phyloP scores from a whole-genome alignment of 2,888 invertebrate species.

The Neocrepidodera transversa region DNA sequence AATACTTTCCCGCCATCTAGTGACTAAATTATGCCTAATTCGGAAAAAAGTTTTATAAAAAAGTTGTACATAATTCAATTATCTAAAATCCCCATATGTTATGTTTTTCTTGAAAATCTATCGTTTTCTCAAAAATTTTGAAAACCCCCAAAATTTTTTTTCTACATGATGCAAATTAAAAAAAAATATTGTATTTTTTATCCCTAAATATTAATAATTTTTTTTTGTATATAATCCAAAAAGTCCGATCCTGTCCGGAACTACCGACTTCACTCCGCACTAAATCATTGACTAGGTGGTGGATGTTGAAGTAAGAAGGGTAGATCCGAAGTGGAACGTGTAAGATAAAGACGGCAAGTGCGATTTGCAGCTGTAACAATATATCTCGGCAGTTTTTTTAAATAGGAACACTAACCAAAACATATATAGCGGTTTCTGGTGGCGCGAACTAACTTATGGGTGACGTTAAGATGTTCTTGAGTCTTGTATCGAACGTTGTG shows the following conservation, averaged over 20 bases:
- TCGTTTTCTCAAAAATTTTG: no score
- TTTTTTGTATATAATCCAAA: no score
- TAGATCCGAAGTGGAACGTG: slow-evolving; percentile 3
- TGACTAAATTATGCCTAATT: no score
- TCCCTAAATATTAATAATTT: no score
- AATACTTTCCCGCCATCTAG: no score
- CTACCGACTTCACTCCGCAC: slow-evolving; percentile 20
- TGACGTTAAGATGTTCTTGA: slow-evolving; percentile 48
- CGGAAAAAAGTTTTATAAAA: no score
- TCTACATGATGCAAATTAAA: no score
- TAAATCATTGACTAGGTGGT: slow-evolving; percentile 41
- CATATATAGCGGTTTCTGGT: slow-evolving; percentile 60
- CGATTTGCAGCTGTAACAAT: slow-evolving; percentile 55
- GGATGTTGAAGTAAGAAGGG: slow-evolving; percentile 27
- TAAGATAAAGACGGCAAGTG: slow-evolving; percentile 35
- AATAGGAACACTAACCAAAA: slow-evolving; percentile 58
- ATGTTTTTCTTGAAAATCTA: no score
- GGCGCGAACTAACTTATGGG: slow-evolving; percentile 57
- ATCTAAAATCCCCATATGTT: no score
- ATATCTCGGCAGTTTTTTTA: slow-evolving; percentile 55
- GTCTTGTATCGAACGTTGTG: slow-evolving; percentile 34
- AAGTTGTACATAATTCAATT: no score
- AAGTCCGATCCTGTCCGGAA: slow-evolving; percentile 4
- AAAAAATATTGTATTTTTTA: no score
- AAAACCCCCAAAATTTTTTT: no score